Conservation (phyloP, 2,888 invertebrate species). For the Microplitis manilae region DNA sequence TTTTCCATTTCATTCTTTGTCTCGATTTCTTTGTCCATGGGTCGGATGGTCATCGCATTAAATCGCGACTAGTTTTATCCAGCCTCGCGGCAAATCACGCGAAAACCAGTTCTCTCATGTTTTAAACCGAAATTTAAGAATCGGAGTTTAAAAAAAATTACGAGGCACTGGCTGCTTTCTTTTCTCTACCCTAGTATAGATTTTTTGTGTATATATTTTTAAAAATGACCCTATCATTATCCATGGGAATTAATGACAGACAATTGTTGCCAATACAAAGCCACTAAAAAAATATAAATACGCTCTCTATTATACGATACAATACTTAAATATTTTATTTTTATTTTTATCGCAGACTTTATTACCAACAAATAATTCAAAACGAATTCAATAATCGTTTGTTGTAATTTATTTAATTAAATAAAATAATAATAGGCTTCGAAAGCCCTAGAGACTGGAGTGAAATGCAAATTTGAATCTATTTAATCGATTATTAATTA, state of each 20-base stretch:
- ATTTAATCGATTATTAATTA: neutral
- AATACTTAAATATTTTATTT: conserved; percentile 2
- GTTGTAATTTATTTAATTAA: neutral
- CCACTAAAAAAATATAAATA: neutral
- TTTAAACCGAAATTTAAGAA: neutral
- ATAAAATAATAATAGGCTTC: neutral
- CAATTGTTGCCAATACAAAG: conserved; percentile 21
- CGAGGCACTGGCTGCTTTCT: neutral
- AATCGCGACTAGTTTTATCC: conserved; percentile 15
- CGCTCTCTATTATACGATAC: conserved; percentile 13
- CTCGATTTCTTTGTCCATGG: conserved; percentile 33
- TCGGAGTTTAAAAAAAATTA: neutral
- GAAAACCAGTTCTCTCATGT: conserved; percentile 32
- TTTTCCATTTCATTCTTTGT: conserved; percentile 14
- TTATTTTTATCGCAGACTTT: neutral
- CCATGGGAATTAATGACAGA: conserved; percentile 41
- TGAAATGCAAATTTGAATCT: neutral
- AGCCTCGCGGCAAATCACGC: conserved; percentile 27
- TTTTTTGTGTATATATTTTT: neutral
- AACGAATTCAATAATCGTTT: neutral
- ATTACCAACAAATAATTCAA: neutral
- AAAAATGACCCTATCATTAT: conserved; percentile 38
- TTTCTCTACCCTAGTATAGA: neutral
- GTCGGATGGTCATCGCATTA: conserved; percentile 11
- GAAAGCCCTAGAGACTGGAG: neutral